These are phyloP conservation scores for Galerucella pusilla DNA, from an alignment of 2,888 invertebrate genomes.

Conservation along the genomic window DNA sequence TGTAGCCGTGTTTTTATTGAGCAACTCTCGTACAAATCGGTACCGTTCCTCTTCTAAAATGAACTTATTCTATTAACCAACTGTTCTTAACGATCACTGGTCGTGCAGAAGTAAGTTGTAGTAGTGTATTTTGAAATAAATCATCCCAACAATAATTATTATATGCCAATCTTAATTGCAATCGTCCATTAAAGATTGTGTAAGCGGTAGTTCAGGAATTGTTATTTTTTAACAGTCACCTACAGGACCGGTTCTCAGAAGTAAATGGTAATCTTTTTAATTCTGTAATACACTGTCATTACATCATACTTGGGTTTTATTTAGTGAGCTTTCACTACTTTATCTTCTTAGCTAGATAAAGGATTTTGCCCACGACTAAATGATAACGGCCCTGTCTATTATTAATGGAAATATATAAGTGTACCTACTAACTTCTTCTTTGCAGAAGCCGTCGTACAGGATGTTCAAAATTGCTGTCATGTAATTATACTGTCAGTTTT, in stretches of 20 bases:
- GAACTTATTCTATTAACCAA: neutral
- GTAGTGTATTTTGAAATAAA: conserved; percentile 15
- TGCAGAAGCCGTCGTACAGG: neutral
- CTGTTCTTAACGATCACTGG: neutral
- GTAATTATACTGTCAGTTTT: neutral
- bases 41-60: neutral
- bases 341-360: too few species aligned
- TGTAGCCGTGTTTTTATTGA: too few species aligned
- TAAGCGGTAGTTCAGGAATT: conserved; percentile 4
- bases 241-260: conserved; percentile 7
- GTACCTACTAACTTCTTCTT: neutral
- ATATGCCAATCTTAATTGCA: conserved; percentile 15
- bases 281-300: neutral
- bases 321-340: too few species aligned
- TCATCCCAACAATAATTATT: conserved; percentile 18
- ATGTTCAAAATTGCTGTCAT: neutral
- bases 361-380: too few species aligned
- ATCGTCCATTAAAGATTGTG: conserved; percentile 15
- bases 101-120: neutral
- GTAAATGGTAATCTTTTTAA: neutral
- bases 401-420: neutral
- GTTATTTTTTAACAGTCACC: conserved; percentile 3
- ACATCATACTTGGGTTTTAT: neutral
- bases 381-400: neutral
- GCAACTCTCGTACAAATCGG: too few species aligned